Base-by-base conservation (phyloP, 1,140 invertebrate species). In the Zaprionus ghesquierei region DNA sequence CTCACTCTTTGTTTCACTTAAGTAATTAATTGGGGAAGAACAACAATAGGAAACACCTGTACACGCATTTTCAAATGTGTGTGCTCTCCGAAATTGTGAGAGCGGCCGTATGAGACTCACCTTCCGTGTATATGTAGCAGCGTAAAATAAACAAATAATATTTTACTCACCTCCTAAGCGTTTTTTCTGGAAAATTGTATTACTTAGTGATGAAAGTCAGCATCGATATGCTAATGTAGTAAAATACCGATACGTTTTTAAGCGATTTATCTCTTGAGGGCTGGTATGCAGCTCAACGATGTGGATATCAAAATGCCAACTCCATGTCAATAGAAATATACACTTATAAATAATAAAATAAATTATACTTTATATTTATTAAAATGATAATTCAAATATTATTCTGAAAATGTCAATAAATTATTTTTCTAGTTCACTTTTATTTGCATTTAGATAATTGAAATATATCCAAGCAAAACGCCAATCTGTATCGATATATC, bases 101-200 rank as follows among this genome's bases (percentile, higher is more conserved):
- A 15, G n/a, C 20, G 5, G 9, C 5, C 22, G 10, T 12, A 12
- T 18, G 5, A 25, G 46, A 27, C 38, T 60, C 33, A 72, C 69
- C 69, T 72, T 41, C 6, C 53, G 23, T 35, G n/a, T 25, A 49
- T 29, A 15, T n/a, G 29, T 22, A 60, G 50, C 41, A 13, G 9
- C 23, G 31, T 27, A 35, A 22, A 20, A 62, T 60, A 62, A 73
- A 73, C 70, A 73, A 69, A 41, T 50, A 31, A 29, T 27, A 22
- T 20, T 25, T 55, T 44, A 59, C 35, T 38, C 33, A 20, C 27
- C 33, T n/a, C n/a, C 55, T 31, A 54, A 44, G 35, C 33, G 63
- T 54, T 22, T 38, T 49, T 73, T 73, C 70, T 56, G 51, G 65
- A 73, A 73, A 56, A 56, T 20, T 73, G 38, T 55, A 51, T 27